Base-by-base conservation (phyloP, 2,888 invertebrate genomes). In the Strigamia maritima region DNA sequence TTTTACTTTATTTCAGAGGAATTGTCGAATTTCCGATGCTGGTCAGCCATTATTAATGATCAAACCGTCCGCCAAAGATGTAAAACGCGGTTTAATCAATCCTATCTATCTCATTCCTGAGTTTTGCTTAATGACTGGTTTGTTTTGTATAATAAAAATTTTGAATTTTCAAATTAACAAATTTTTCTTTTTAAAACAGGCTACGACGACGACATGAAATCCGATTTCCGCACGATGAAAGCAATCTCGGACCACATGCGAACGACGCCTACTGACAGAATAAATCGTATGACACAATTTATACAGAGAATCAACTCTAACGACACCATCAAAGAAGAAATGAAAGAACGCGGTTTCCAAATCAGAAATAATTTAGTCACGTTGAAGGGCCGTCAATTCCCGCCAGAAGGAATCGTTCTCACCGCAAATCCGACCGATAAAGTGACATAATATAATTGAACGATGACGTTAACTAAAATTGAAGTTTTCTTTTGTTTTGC, bases 1-100 rank as follows among this genome's bases (percentile, higher is more conserved):
- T n/a, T 35, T 6, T 35, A n/a, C n/a, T 2, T 35, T 35, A 8
- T 2, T 35, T 35, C 7, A 35, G 35, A 35, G 35, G 10, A 35
- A 35, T 35, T 10, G 6, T 35, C 35, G 35, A 3, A 35, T 35
- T 35, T 8, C 3, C 0, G 90, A 93, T 81, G 1, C 76, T 0
- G 86, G 87, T 0, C 97, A 97, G 84, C 97, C 97, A 0, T 83
- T 98, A 84, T 86, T 98, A 76, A 88, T 96, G 0, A 92, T 92
- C 0, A 89, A 90, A 28, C 87, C 88, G 0, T 86, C 85, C 78
- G 84, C 85, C 40, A 90, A 90, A 49, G 94, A 94, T 82, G 89
- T 92, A n/a, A 90, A 93, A 78, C 91, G 91, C 0, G 93, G 92
- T 0, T 88, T 89, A 85, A 87, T 89, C 0, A 91, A 92, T 80